Evolutionary conservation across 2,113 vertebrate species (phyloP).

Genomic region (Salvelinus sp.): DNA sequence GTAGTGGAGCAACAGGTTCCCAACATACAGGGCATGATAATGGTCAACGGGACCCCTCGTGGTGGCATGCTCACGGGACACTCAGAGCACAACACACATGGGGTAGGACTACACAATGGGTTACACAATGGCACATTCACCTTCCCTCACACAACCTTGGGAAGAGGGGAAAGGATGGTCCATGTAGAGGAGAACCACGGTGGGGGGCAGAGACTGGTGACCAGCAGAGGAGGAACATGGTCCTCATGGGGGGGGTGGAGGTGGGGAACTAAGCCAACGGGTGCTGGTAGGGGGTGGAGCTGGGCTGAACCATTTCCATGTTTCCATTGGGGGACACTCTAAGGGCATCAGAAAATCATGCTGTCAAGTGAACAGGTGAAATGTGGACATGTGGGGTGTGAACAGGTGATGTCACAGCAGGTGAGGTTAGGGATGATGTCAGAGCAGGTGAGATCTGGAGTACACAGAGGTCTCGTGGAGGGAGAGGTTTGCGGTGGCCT

Average conservation of each 20-base stretch:
- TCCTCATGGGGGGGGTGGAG: neutral
- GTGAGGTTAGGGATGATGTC: neutral
- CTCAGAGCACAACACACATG: neutral
- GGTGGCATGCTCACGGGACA: neutral
- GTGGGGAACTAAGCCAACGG: neutral
- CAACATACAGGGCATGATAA: slow-evolving; percentile 45
- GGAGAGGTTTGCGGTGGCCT: too few relatives aligned
- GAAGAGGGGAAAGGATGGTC: neutral
- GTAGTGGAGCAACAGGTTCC: slow-evolving; percentile 56
- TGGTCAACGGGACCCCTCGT: slow-evolving; percentile 34
- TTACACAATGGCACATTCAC: neutral
- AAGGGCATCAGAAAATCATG: slow-evolving; percentile 8
- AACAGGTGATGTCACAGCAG: neutral
- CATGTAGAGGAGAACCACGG: neutral
- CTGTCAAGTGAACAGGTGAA: neutral
- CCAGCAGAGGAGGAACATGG: neutral
- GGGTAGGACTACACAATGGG: too few relatives aligned
- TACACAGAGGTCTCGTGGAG: too few relatives aligned
- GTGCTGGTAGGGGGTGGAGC: neutral
- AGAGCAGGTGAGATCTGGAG: neutral
- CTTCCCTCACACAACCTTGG: neutral
- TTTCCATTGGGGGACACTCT: too few relatives aligned
- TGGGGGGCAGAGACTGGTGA: neutral
- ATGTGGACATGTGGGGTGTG: neutral
- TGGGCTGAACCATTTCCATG: neutral